Evolutionary conservation across 30 jellyfish, hydroid and myxozoan species (phyloP).

Genomic region (Aurelia aurita): DNA sequence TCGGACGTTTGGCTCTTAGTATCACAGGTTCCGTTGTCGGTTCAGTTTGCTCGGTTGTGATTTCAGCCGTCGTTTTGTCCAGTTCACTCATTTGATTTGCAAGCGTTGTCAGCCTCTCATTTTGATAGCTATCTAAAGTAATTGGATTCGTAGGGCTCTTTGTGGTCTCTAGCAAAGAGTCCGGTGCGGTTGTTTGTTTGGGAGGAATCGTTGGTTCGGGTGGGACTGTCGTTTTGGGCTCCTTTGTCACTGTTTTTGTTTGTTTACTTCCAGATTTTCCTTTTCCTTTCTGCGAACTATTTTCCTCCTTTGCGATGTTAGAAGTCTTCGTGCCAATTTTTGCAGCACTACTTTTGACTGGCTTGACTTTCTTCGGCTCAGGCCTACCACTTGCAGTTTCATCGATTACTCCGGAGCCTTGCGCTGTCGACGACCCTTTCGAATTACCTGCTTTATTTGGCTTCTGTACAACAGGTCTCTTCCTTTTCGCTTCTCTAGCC

Average conservation of each 20-base stretch:
- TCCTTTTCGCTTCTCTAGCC: slow-evolving; percentile 7
- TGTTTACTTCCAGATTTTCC: no score
- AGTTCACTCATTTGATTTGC: slow-evolving; percentile 55
- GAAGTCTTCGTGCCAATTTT: background rate
- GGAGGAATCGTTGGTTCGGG: no score
- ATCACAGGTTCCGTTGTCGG: slow-evolving; percentile 24
- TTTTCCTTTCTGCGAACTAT: background rate
- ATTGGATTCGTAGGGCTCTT: slow-evolving; percentile 22
- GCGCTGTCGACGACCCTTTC: background rate
- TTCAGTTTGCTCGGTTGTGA: background rate
- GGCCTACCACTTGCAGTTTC: background rate
- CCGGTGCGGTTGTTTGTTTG: background rate
- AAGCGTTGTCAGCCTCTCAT: slow-evolving; percentile 39
- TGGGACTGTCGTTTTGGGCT: slow-evolving; percentile 25
- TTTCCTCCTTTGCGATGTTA: background rate
- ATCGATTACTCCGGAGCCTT: background rate
- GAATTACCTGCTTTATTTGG: background rate
- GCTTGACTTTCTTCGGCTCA: background rate
- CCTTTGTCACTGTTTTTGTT: background rate
- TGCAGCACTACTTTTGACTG: background rate
- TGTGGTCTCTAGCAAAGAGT: background rate
- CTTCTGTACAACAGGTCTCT: background rate
- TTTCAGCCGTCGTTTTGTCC: slow-evolving; percentile 1
- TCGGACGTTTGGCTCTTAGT: background rate
- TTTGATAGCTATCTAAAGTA: slow-evolving; percentile 19